These are phyloP conservation scores for Pentalonia nigronervosa DNA, from an alignment of 1,140 invertebrate genomes.

Conservation along the genomic window DNA sequence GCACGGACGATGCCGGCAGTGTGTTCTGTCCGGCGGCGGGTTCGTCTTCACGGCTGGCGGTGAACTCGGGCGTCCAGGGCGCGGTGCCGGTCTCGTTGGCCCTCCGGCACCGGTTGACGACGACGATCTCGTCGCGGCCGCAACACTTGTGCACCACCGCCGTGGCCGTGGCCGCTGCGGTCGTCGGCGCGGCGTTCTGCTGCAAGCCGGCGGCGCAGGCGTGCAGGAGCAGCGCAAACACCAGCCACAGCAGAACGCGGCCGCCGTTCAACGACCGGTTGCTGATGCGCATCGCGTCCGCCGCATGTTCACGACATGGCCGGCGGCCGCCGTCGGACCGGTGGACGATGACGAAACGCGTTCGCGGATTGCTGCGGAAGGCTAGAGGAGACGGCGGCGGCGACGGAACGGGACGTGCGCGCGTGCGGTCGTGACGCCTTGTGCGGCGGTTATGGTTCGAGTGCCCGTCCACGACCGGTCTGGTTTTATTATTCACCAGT, in stretches of 20 bases:
- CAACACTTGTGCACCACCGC: slow-evolving; percentile 77
- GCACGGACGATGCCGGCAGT: neutral
- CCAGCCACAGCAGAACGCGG: neutral
- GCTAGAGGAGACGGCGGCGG: neutral
- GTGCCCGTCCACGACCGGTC: neutral
- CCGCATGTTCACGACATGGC: slow-evolving; percentile 6
- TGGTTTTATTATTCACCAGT: neutral
- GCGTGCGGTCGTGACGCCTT: neutral
- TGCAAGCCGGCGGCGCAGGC: neutral
- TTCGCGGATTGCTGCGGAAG: neutral
- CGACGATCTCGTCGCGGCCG: slow-evolving; percentile 73
- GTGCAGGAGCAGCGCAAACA: neutral
- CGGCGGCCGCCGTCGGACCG: neutral
- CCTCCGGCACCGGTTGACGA: slow-evolving; percentile 72
- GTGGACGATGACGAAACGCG: neutral
- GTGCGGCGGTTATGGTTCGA: no score
- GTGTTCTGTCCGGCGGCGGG: neutral
- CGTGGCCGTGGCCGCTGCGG: neutral
- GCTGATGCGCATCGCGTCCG: neutral
- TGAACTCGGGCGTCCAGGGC: slow-evolving; percentile 71
- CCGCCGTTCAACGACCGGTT: slow-evolving; percentile 25
- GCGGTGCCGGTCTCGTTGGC: slow-evolving; percentile 68
- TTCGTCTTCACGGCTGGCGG: slow-evolving; percentile 64
- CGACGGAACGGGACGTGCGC: neutral
- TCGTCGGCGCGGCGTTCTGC: neutral